A percentile compares a stretch with the other conserved stretches of the same genome.
These are phyloP conservation scores for Gavialis gangeticus DNA, from an alignment of 2,113 vertebrate genomes.

Conservation along the genomic window DNA sequence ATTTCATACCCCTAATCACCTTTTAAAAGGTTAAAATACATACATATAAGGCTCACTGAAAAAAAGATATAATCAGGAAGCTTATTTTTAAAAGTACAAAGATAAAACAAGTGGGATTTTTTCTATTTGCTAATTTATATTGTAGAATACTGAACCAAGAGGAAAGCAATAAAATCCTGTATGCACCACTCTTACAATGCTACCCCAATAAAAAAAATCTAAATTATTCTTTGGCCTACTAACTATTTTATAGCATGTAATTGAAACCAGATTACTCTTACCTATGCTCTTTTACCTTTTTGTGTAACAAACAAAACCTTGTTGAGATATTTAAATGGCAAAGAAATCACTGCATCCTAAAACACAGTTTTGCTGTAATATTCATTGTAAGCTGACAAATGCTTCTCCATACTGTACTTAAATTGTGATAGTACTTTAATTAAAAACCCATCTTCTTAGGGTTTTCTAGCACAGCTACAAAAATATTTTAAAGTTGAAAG, in stretches of 20 bases:
- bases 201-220: slow-evolving; percentile 68
- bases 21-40: background rate
- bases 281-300: background rate
- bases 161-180: slow-evolving; percentile 64
- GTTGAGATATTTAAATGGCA: slow-evolving; percentile 23
- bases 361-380: slow-evolving; percentile 1
- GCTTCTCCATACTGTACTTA: background rate
- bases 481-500: background rate
- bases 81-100: rapidly evolving
- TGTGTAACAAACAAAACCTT: background rate
- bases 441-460: background rate
- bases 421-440: background rate
- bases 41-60: background rate
- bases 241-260: slow-evolving; percentile 70
- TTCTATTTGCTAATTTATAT: slow-evolving; percentile 48
- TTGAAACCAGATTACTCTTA: slow-evolving; percentile 73
- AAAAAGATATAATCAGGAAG: no score
- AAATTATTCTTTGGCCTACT: slow-evolving; percentile 78
- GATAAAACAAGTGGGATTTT: background rate
- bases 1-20: background rate
- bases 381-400: background rate
- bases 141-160: slow-evolving; percentile 50
- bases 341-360: slow-evolving; percentile 16
- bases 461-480: background rate
- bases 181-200: slow-evolving; percentile 2